A percentile compares a stretch with the other conserved stretches of the same genome.
phyloP scores from a whole-genome alignment of 2,888 invertebrate genomes.

The Apamea epomidion region DNA sequence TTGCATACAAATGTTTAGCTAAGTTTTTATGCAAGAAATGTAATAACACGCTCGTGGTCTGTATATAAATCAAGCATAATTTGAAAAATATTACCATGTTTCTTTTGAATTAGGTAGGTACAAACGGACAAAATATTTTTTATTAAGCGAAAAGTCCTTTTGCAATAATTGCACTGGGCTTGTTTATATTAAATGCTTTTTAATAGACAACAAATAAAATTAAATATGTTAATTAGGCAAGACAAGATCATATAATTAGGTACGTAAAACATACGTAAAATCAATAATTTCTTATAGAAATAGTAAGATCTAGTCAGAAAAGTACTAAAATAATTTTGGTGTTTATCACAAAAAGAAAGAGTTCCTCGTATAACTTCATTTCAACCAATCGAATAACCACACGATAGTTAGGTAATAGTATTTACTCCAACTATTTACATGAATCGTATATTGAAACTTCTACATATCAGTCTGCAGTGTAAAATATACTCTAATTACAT shows the following conservation, averaged over 20 bases:
- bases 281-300: constrained; percentile 56
- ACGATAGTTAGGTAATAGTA: constrained; percentile 62
- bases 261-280: constrained; percentile 18
- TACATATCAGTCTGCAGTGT: constrained; percentile 89
- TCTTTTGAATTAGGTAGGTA: neutral
- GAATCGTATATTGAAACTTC: constrained; percentile 80
- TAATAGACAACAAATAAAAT: neutral
- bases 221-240: constrained; percentile 9
- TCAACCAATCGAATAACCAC: constrained; percentile 55
- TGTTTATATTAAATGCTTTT: neutral
- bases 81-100: constrained; percentile 3
- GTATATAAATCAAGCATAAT: constrained; percentile 38
- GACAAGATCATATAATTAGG: neutral
- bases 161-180: neutral
- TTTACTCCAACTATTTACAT: constrained; percentile 75
- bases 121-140: neutral
- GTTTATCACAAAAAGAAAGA: constrained; percentile 36
- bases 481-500: constrained; percentile 82
- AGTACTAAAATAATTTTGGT: constrained; percentile 52
- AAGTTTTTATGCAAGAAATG: constrained; percentile 51
- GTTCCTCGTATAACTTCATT: constrained; percentile 37
- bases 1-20: constrained; percentile 55
- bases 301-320: constrained; percentile 45
- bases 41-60: constrained; percentile 35
- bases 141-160: neutral